Evolutionary conservation across 1,140 invertebrate genomes (phyloP), one percentile per base, ranked within the genome.

Genomic region (Bombus haemorrhoidalis): DNA sequence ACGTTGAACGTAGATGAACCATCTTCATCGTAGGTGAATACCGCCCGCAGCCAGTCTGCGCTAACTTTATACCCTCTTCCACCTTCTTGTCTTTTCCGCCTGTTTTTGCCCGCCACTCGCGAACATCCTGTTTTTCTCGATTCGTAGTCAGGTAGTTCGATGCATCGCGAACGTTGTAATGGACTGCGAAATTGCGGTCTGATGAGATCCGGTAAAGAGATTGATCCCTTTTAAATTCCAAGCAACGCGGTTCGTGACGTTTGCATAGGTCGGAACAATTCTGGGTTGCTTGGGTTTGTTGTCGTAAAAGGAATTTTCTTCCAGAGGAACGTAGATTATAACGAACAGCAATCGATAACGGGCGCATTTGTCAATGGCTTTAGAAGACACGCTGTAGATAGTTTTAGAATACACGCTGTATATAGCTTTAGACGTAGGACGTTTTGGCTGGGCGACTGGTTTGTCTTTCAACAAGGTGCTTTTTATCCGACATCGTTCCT

Each of bases 21-120:
- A 82, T 86, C 78, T 82, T 82, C 84, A 41, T 37, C 75, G 79
- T 81, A 75, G 71, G 79, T 82, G 47, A 53, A 53, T 41, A 68
- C 72, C 79, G 84, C 79, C 71, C 71, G 79, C 72, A 69, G 79
- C 25, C 57, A 39, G 3, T 13, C 41, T 28, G 43, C 25, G 41
- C 37, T 47, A 68, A 82, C 43, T 83, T 59, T 76, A 82, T 71
- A 64, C 59, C 12, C n/a, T n/a, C n/a, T 53, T 59, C 32, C 59
- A 34, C 32, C 41, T 53, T 34, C 32, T 64, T 34, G n/a, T 32
- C 25, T 73, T 41, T 59, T 72, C 66, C 43, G 43, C 69, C 32
- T n/a, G n/a, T 74, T 62, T 39, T 77, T 62, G 9, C 18, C 22
- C 75, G 13, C 25, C 75, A 13, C 13, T 43, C 75, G 37, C 8